Evolutionary conservation across 2,888 invertebrate species (phyloP).

Genomic region (Phengaris alcon): DNA sequence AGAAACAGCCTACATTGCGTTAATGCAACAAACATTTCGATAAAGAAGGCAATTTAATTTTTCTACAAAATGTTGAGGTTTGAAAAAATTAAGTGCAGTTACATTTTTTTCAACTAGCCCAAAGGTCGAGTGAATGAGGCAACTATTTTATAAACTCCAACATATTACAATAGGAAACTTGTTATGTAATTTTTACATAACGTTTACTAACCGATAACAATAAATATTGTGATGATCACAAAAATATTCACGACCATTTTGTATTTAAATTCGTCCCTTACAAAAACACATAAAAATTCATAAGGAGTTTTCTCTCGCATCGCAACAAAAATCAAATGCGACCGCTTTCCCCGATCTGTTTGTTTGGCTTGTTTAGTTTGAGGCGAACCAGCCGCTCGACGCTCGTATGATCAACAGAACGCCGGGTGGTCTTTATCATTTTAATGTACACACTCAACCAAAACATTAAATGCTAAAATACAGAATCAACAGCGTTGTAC

Average conservation of each 20-base stretch:
- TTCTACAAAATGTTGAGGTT: not conserved
- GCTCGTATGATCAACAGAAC: conserved; percentile 46
- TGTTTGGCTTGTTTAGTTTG: conserved; percentile 70
- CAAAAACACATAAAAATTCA: conserved; percentile 27
- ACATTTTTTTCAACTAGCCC: too few relatives aligned
- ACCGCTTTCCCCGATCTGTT: conserved; percentile 63
- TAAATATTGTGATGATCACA: not conserved
- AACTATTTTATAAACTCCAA: too few relatives aligned
- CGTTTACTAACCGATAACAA: not conserved
- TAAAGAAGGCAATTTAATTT: not conserved
- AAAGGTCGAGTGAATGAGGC: too few relatives aligned
- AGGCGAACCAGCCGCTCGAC: conserved; percentile 69
- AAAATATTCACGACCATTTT: conserved; percentile 13
- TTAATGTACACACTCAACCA: conserved; percentile 70
- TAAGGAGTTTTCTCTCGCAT: conserved; percentile 39
- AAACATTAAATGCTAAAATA: conserved; percentile 66
- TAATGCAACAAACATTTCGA: not conserved
- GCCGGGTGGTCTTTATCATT: conserved; percentile 78
- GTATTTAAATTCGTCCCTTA: conserved; percentile 29
- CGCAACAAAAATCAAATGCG: conserved; percentile 52
- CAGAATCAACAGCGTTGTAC: conserved; percentile 55
- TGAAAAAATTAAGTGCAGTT: too few relatives aligned
- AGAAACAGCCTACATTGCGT: not conserved
- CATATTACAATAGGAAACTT: too few relatives aligned
- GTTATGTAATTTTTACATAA: not conserved